Base-by-base conservation (phyloP, 1,140 invertebrate species). In the Hypsibius dujardini region DNA sequence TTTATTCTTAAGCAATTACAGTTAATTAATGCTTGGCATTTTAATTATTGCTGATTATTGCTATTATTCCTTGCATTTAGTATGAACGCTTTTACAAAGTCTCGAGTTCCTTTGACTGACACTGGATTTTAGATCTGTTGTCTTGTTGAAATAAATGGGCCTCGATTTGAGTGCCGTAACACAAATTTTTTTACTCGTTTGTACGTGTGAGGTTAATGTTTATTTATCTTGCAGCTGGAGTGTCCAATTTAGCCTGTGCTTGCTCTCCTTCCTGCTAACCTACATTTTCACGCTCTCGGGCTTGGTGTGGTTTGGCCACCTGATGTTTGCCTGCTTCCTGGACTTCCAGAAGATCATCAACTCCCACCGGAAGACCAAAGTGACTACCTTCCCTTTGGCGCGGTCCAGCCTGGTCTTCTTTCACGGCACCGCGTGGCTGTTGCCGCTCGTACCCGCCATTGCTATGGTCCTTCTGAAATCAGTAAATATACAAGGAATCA, bases 271-370 rank as follows among this genome's bases (percentile, higher is more conserved):
- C 42, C 45, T 67, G 12, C 12, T 42, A 3, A 67, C 62, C 12
- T 67, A 67, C 62, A 45, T 67, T 7, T 67, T 67, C 42, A 67
- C 62, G 45, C 62, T 67, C 12, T 67, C 62, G 12, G 42, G 12
- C 7, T 42, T 67, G 12, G 42, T 67, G 42, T 67, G 62, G 62
- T 67, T 67, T 42, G 62, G 62, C 62, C 62, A 67, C 62, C 42
- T 67, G 62, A 67, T 67, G 62, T 67, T 67, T 42, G 62, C 62
- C 45, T 67, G 62, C 42, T 67, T 15, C 42, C 62, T 67, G 62
- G 62, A 67, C 42, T 67, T 67, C 62, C 62, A 42, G 7, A 12
- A 42, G 42, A 67, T 67, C 7, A 12, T 67, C 12, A 67, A 42
- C 62, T 15, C 12, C 12, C 42, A 67, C 42, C 12, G 42, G 42